Base-by-base conservation (phyloP, 1,140 invertebrate genomes). In the Brachionus plicatilis region DNA sequence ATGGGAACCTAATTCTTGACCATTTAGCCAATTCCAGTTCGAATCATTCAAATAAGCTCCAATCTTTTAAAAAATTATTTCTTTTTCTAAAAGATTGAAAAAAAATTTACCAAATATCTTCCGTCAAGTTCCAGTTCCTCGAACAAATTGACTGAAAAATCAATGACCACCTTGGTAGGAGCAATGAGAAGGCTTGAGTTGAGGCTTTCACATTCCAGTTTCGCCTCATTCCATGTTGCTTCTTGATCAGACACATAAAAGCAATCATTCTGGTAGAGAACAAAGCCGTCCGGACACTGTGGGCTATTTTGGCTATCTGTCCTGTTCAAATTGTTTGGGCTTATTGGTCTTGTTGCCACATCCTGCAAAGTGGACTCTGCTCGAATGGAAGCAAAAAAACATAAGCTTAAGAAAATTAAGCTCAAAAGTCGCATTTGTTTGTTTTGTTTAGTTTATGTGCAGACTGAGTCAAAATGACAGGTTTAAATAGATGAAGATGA, bases 321-420 rank as follows among this genome's bases (percentile, higher is more conserved):
- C n/a, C 7, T 0, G 8, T 24, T 75, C 43, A 43, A 6, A 43
- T 45, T 45, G 1, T 8, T 9, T 5, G 33, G 33, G 27, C 27
- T 43, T 33, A 43, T 20, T 17, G 17, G 17, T 20, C n/a, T 41
- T 41, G 68, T 72, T 43, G 68, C 17, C 1, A 41, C 12, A 43
- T 72, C 41, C 12, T 20, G 41, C 17, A 72, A 17, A 17, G 33
- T 20, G 0, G 37, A 37, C 7, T 41, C 29, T 41, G 29, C 41
- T 20, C 17, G 33, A 24, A 37, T 47, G 37, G 2, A 8, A 20
- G 33, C 37, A 20, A 43, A 14, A 12, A 76, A 8, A 9, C n/a
- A 20, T 50, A 76, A 76, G 45, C 72, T 76, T 76, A 76, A 27
- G 9, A 53, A 50, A 12, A 29, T 50, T 76, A 76, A 76, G 72